A percentile compares a stretch with the other conserved stretches of the same genome.
Evolutionary conservation across 2,797 vertebrate species (phyloP).

Genomic region (Prionace glauca): DNA sequence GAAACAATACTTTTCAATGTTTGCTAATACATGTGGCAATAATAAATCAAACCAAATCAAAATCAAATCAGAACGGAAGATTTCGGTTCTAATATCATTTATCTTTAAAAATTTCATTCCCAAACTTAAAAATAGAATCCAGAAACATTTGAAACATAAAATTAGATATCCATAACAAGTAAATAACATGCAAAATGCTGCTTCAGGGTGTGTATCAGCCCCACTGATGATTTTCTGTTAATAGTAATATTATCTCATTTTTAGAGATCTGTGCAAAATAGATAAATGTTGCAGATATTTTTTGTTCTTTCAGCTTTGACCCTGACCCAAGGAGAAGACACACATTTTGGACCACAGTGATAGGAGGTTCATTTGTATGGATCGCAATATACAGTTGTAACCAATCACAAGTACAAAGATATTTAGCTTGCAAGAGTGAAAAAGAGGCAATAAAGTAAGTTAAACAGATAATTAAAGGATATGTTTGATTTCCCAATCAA

Average conservation of each 20-base stretch:
- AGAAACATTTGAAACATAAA: too few relatives aligned
- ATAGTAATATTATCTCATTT: not conserved
- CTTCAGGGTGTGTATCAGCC: not conserved
- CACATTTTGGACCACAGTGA: not conserved
- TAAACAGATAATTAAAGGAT: not conserved
- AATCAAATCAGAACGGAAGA: too few relatives aligned
- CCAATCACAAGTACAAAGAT: constrained; percentile 27
- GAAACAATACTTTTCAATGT: too few relatives aligned
- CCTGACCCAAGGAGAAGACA: constrained; percentile 30
- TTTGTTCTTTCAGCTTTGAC: constrained; percentile 31
- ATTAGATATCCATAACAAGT: not conserved
- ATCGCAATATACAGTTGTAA: constrained; percentile 20
- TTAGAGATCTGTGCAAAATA: not conserved
- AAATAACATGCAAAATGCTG: not conserved
- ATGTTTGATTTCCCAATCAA: not conserved
- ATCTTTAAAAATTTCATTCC: too few relatives aligned
- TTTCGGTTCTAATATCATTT: too few relatives aligned
- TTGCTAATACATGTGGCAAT: too few relatives aligned
- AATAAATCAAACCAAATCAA: too few relatives aligned
- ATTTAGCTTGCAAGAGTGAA: constrained; percentile 23
- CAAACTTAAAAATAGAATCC: too few relatives aligned
- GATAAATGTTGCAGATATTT: not conserved
- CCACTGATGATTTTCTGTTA: not conserved
- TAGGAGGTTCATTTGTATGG: constrained; percentile 29
- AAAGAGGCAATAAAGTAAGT: constrained; percentile 35